These are phyloP conservation scores for Lepidochrysops patricia DNA, from an alignment of 2,888 invertebrate species.

Conservation along the genomic window DNA sequence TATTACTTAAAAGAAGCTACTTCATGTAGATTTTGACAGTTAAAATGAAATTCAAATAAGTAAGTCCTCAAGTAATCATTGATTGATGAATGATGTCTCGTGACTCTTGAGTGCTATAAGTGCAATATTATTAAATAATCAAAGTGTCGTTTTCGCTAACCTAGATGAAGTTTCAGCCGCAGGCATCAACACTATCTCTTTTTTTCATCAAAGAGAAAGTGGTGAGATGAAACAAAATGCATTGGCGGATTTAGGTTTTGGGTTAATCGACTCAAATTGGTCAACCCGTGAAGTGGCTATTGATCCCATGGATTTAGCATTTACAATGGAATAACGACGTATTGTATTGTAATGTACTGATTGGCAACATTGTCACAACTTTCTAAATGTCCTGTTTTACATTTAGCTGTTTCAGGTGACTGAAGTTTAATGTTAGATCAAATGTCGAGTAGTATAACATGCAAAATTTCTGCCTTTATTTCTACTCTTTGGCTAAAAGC, in stretches of 20 bases:
- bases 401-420: neutral
- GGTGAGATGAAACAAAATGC: constrained; percentile 30
- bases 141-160: neutral
- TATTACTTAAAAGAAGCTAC: too few relatives aligned
- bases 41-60: too few relatives aligned
- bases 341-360: constrained; percentile 8
- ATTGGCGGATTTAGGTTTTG: constrained; percentile 28
- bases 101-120: too few relatives aligned
- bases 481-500: too few relatives aligned
- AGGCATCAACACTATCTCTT: neutral
- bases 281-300: constrained; percentile 27
- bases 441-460: too few relatives aligned
- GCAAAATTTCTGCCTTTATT: too few relatives aligned
- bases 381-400: constrained; percentile 11
- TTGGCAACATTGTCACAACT: constrained; percentile 8
- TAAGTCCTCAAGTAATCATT: too few relatives aligned
- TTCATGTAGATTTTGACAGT: too few relatives aligned
- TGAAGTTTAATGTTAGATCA: neutral
- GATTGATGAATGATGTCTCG: too few relatives aligned
- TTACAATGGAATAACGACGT: constrained; percentile 5
- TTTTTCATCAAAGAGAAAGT: constrained; percentile 30
- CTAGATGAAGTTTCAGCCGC: neutral
- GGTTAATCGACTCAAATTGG: constrained; percentile 35
- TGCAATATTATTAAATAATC: too few relatives aligned
- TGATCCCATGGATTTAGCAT: neutral